These are phyloP conservation scores for Phrixothrix hirtus DNA, from an alignment of 2,888 invertebrate genomes.

Conservation along the genomic window DNA sequence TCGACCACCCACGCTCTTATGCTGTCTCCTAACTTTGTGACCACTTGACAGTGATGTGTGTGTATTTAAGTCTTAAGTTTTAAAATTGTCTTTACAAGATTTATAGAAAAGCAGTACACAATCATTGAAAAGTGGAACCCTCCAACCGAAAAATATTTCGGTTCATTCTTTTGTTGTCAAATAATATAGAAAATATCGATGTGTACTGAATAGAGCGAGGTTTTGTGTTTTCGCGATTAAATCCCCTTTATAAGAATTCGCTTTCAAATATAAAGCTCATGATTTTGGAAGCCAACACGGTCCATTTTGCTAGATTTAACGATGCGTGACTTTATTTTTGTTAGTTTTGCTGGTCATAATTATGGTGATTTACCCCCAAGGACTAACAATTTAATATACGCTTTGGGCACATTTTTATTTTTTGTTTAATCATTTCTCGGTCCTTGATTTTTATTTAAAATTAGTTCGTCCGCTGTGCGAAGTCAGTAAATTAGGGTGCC, in stretches of 20 bases:
- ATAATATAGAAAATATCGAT: slow-evolving; percentile 25
- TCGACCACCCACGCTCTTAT: slow-evolving; percentile 38
- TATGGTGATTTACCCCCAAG: too few species aligned
- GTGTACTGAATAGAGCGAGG: slow-evolving; percentile 22
- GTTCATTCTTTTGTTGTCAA: slow-evolving; percentile 22
- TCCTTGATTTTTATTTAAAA: too few species aligned
- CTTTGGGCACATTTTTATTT: too few species aligned
- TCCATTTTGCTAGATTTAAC: slow-evolving; percentile 11
- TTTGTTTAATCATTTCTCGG: too few species aligned
- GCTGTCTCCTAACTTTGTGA: background rate
- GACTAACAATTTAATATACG: too few species aligned
- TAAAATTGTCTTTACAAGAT: slow-evolving; percentile 5
- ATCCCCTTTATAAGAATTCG: slow-evolving; percentile 22
- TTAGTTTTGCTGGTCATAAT: too few species aligned
- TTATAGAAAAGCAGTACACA: slow-evolving; percentile 10
- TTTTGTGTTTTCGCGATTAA: slow-evolving; percentile 29
- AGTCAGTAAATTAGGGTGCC: too few species aligned
- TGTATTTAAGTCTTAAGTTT: too few species aligned
- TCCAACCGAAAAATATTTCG: slow-evolving; percentile 25
- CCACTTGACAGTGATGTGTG: too few species aligned
- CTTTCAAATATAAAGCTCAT: slow-evolving; percentile 1
- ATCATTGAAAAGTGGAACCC: slow-evolving; percentile 11
- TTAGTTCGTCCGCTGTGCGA: too few species aligned
- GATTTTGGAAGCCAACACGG: background rate
- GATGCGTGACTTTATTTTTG: too few species aligned